These are phyloP conservation scores for Neolamprologus modestus DNA, from an alignment of 2,113 vertebrate species.

Conservation along the genomic window DNA sequence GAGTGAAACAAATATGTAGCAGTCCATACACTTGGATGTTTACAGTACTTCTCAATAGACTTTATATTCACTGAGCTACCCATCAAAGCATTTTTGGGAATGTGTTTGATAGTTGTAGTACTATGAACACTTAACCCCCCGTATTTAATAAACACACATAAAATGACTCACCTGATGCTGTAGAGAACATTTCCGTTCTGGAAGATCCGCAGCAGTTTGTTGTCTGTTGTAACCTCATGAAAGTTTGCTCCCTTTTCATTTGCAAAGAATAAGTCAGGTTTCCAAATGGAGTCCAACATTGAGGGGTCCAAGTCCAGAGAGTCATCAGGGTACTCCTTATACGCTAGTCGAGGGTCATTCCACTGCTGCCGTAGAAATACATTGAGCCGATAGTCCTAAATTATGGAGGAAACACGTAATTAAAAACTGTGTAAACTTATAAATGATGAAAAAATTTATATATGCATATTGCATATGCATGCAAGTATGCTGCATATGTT, in stretches of 20 bases:
- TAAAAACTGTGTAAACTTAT: background rate
- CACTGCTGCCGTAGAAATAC: conserved; percentile 92
- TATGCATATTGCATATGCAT: background rate
- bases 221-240: conserved; percentile 90
- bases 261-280: conserved; percentile 92
- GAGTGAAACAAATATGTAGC: conserved; percentile 36
- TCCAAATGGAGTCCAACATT: conserved; percentile 96
- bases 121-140: background rate
- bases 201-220: conserved; percentile 92
- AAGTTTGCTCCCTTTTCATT: conserved; percentile 94
- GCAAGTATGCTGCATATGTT: background rate
- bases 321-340: conserved; percentile 88
- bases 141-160: background rate
- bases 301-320: conserved; percentile 90
- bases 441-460: background rate
- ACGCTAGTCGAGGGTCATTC: conserved; percentile 90
- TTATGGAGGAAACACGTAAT: background rate
- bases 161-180: conserved; percentile 82
- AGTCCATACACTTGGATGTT: background rate
- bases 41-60: background rate
- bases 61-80: background rate
- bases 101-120: background rate
- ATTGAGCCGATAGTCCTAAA: conserved; percentile 87
- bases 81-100: background rate
- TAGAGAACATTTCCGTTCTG: conserved; percentile 94